A percentile compares a stretch with the other conserved stretches of the same genome.
These are phyloP conservation scores for Ophioderma brevispina DNA, from an alignment of 35 echinoderm and acorn worm genomes.

Conservation along the genomic window DNA sequence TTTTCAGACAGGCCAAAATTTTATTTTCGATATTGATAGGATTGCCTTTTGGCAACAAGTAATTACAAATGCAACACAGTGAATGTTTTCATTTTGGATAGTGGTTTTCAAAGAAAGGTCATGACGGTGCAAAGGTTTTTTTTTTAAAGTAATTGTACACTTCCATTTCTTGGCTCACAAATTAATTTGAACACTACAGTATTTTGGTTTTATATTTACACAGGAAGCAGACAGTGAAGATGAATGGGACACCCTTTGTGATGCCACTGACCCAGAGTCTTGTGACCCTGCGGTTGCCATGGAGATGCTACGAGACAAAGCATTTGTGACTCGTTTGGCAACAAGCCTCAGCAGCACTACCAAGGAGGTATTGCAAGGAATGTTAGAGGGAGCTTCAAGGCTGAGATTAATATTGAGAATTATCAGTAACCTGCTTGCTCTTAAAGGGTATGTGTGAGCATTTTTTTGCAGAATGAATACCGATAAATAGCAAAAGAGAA, in stretches of 20 bases:
- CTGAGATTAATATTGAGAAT: constrained; percentile 72
- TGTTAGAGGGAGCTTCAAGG: constrained; percentile 95
- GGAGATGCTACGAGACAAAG: constrained; percentile 54
- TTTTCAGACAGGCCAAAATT: too few species aligned
- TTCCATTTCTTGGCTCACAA: too few species aligned
- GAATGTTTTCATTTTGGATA: too few species aligned
- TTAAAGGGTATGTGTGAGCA: constrained; percentile 80
- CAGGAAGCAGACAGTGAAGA: constrained; percentile 96
- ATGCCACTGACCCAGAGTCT: constrained; percentile 74
- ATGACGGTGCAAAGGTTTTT: not conserved
- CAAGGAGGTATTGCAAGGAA: constrained; percentile 80
- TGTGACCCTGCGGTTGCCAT: constrained; percentile 55
- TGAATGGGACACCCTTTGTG: constrained; percentile 98
- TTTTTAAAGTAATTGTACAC: not conserved
- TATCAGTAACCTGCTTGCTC: constrained; percentile 74
- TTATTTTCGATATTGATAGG: too few species aligned
- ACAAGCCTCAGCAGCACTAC: constrained; percentile 63
- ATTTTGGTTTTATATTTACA: not conserved
- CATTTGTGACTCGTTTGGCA: constrained; percentile 49
- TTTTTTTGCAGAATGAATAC: too few species aligned
- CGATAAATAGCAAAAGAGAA: too few species aligned
- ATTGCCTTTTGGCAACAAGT: too few species aligned
- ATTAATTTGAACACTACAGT: too few species aligned
- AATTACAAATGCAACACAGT: too few species aligned
- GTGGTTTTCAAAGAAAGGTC: too few species aligned